Evolutionary conservation across 2,888 invertebrate genomes (phyloP), one percentile per base, ranked within the genome.

Genomic region (Lasioglossum zephyrum): DNA sequence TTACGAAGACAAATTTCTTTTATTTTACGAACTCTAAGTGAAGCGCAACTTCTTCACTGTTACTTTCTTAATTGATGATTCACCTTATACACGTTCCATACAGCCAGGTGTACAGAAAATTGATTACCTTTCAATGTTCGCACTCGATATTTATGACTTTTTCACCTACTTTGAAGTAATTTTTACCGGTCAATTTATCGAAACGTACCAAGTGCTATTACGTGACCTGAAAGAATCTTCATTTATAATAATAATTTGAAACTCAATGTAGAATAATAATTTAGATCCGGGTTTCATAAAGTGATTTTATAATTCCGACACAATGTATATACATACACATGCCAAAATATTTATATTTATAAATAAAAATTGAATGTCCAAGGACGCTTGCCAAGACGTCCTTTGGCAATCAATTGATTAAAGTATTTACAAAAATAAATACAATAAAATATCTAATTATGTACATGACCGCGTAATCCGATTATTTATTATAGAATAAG

Each of bases 151-250:
- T 63, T 79, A 44, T 26, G 22, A 75, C 47, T 74, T 75, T 41
- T 16, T 63, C 47, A 63, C 31, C 53, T 39, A 6, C 36, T 26
- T 26, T 66, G 69, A 69, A 18, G 31, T 74, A 53, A 69, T 79
- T 75, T 66, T 79, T 66, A 81, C n/a, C 70, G 74, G 83, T 57
- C 76, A 85, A 82, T 78, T 82, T 82, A 82, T 87, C 77, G 63
- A 81, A 86, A 88, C 79, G 90, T 92, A 93, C 92, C 60, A 63
- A 93, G 92, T 92, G 94, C 94, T 94, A 94, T 94, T 88, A 92
- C 92, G 94, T 92, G 94, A 94, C 94, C 94, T 94, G 94, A 91
- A 77, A 88, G 85, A 91, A 85, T 79, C 79, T 84, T 73, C 88
- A 89, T 90, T 79, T 87, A 79, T 82, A 83, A 73, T 72, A 72